Base-by-base conservation (phyloP, 2,888 invertebrate genomes). In the Amphipyra tragopoginis region DNA sequence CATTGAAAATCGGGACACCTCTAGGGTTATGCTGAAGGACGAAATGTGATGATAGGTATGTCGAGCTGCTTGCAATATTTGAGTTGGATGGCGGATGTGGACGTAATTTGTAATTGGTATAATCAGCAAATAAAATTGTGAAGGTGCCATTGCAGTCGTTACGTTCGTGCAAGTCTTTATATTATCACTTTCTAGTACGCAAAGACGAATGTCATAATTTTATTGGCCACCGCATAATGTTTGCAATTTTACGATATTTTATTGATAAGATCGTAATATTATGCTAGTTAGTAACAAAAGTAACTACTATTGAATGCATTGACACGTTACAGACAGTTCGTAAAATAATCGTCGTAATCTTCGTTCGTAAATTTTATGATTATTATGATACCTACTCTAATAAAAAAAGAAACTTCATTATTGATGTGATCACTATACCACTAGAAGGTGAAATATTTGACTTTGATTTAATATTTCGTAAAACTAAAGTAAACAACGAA, bases 241-340 rank as follows among this genome's bases (percentile, higher is more conserved):
- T 67, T 72, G 50, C 47, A 72, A 26, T 43, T 40, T 47, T 42
- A 42, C 34, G 49, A 42, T 63, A 60, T 26, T 6, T 48, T 51
- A 51, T 65, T 48, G 72, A 65, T 72, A 65, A 72, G 67, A 67
- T 67, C 50, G 10, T 33, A 40, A 59, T 52, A 40, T 47, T 54
- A 45, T 38, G 10, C 38, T 65, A 34, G 29, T 0, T 7, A 29
- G 2, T 2, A 2, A 21, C 21, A n/a, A n/a, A n/a, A n/a, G n/a
- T 21, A 21, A 7, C 29, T 4, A 29, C 2, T 29, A 29, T 29
- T 29, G n/a, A 5, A 11, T 5, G 11, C 38, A 38, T 38, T 38
- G 38, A 10, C 38, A 38, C 5, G 13, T 13, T 39, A 39, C 13
- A 5, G 6, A 38, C 0, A n/a, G 38, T 38, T 38, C 11, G 5